These are phyloP conservation scores for Spilarctia lutea DNA, from an alignment of 2,888 invertebrate species.

Conservation along the genomic window DNA sequence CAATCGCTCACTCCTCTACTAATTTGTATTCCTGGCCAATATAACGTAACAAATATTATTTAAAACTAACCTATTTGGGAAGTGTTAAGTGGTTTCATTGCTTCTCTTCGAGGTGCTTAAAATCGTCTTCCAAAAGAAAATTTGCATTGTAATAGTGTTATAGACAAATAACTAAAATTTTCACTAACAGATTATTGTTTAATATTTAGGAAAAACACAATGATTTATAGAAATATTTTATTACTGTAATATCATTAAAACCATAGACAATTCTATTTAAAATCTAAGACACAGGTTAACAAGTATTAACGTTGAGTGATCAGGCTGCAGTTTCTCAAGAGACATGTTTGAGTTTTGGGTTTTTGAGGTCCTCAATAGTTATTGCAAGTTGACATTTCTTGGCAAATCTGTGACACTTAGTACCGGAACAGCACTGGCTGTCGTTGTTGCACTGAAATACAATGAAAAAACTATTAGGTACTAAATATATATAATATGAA, in stretches of 20 bases:
- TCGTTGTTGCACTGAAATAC: slow-evolving; percentile 43
- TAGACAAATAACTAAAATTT: background rate
- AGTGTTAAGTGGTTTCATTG: background rate
- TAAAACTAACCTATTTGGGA: background rate
- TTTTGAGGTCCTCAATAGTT: slow-evolving; percentile 10
- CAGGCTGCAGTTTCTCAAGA: background rate
- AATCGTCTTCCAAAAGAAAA: background rate
- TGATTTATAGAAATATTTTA: background rate
- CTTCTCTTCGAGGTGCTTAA: background rate
- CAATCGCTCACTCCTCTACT: too few relatives aligned
- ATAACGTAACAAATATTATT: background rate
- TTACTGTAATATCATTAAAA: background rate
- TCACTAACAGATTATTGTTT: background rate
- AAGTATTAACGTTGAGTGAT: background rate
- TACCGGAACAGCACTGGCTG: slow-evolving; percentile 37
- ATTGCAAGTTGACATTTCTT: slow-evolving; percentile 32
- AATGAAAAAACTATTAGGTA: background rate
- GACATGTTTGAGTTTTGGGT: background rate
- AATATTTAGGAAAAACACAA: background rate
- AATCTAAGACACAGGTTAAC: background rate
- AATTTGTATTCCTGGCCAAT: too few relatives aligned
- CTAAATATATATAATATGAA: too few relatives aligned
- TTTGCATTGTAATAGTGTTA: background rate
- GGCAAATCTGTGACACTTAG: slow-evolving; percentile 33
- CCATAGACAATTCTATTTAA: background rate